These are phyloP conservation scores for Drosophila limbata DNA, from an alignment of 2,888 invertebrate genomes.

Conservation along the genomic window DNA sequence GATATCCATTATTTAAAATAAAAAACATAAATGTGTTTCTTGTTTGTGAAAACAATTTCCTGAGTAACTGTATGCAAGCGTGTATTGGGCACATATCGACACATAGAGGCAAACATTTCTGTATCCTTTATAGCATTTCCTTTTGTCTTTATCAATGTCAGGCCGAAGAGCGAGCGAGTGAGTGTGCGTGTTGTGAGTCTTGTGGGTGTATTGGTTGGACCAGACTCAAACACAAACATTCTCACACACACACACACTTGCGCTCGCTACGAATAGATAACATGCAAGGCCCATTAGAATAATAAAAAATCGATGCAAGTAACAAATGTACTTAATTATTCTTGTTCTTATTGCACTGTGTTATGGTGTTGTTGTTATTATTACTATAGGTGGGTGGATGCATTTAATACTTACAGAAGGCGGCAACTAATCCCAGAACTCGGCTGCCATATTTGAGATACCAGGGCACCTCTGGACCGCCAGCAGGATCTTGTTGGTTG, in stretches of 20 bases:
- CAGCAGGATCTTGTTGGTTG: constrained; percentile 88
- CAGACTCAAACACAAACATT: constrained; percentile 35
- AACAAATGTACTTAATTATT: constrained; percentile 40
- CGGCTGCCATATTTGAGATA: constrained; percentile 95
- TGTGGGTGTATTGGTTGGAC: constrained; percentile 48
- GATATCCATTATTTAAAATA: not conserved
- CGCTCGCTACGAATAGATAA: constrained; percentile 60
- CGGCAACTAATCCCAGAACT: constrained; percentile 93
- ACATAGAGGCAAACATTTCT: constrained; percentile 56
- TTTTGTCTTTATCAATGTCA: constrained; percentile 77
- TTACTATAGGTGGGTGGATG: not conserved
- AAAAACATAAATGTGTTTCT: not conserved
- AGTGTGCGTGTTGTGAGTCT: constrained; percentile 38
- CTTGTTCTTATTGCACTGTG: constrained; percentile 29
- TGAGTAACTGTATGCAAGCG: not conserved
- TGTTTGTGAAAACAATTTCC: not conserved
- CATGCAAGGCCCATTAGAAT: constrained; percentile 57
- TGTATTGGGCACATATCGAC: constrained; percentile 22
- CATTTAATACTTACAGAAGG: constrained; percentile 89
- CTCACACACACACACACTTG: constrained; percentile 39
- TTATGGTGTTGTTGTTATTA: constrained; percentile 6
- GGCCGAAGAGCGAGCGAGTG: constrained; percentile 56
- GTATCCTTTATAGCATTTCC: constrained; percentile 68
- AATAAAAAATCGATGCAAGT: constrained; percentile 82
- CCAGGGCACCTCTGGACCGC: constrained; percentile 94